These are phyloP conservation scores for Sebastes diaconus DNA, from an alignment of 2,797 vertebrate species.

Conservation along the genomic window DNA sequence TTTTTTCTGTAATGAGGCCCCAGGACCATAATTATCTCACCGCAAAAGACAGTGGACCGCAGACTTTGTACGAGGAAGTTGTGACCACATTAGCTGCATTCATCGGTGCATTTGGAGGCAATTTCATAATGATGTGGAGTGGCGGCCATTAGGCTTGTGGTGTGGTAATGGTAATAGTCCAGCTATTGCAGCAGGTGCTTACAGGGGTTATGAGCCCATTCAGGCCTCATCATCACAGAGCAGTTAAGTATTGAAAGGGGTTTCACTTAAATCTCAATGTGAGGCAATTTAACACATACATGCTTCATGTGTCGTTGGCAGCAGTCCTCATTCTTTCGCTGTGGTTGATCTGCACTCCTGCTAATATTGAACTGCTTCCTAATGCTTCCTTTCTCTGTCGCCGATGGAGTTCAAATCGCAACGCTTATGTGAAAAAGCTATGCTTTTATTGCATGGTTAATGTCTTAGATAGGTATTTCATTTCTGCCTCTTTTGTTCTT, in stretches of 20 bases:
- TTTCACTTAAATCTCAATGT: conserved; percentile 63
- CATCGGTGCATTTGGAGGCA: conserved; percentile 60
- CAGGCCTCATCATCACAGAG: conserved; percentile 66
- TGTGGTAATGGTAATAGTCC: conserved; percentile 75
- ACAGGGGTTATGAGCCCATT: conserved; percentile 78
- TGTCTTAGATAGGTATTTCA: conserved; percentile 2
- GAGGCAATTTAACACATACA: conserved; percentile 67
- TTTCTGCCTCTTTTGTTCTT: conserved; percentile 3
- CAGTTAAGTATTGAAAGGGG: conserved; percentile 63
- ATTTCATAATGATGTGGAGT: conserved; percentile 69
- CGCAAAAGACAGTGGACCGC: conserved; percentile 27
- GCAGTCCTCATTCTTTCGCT: conserved; percentile 7
- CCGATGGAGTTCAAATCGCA: conserved; percentile 21
- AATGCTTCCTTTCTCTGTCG: conserved; percentile 12
- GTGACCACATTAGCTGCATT: conserved; percentile 61
- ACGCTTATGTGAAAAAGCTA: neutral
- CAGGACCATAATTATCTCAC: conserved; percentile 39
- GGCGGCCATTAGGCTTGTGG: conserved; percentile 69
- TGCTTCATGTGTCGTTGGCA: conserved; percentile 45
- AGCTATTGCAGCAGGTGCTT: conserved; percentile 79
- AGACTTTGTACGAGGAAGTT: conserved; percentile 52
- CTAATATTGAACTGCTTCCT: conserved; percentile 5
- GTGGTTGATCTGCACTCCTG: conserved; percentile 12
- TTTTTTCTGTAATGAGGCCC: neutral
- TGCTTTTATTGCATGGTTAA: conserved; percentile 8